Evolutionary conservation across 2,797 vertebrate species (phyloP), one percentile per base, ranked within the genome.

Genomic region (Brachyrhaphis roseni): DNA sequence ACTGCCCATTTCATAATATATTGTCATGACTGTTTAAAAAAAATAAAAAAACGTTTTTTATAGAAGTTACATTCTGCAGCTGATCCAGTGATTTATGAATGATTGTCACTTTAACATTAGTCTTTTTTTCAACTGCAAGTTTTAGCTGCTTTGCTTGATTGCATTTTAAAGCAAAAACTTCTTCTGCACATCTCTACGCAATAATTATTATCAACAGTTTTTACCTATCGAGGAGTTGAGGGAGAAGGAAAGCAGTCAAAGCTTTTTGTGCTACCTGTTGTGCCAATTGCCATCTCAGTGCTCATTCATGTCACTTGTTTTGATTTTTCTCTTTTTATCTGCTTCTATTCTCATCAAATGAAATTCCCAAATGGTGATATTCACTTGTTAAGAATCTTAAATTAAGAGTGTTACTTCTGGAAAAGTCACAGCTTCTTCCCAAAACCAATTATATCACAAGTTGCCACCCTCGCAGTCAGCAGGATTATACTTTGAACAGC

Each of bases 401-500:
- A 46, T 72, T 43, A 62, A 55, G 62, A 66, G 12, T 75, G 72
- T 51, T 74, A 84, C 72, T 72, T 45, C 18, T 39, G 68, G 76
- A 80, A 49, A 71, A 83, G 74, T 82, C 71, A 77, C 45, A 41
- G 26, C 53, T 75, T 51, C 74, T 8, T 13, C 78, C 45, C 15
- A 1, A 47, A 76, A 86, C 57, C 64, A 72, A 71, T 86, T 83
- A 82, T 64, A 72, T 81, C 31, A 70, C 16, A 75, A 72, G 77
- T 64, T 83, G 28, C 49, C 36, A 39, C 39, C 62, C 31, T 84
- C 55, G 76, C 75, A 83, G 78, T 84, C 64, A 41, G 39, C 26
- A 71, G 72, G 59, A 46, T 74, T 77, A 57, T 73, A 20, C 64
- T 87, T 80, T 70, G 62, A 88, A 86, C 80, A 82, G 70, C 39